Evolutionary conservation across 2,797 vertebrate species (phyloP), one percentile per base, ranked within the genome.

Genomic region (Tachyglossus aculeatus): DNA sequence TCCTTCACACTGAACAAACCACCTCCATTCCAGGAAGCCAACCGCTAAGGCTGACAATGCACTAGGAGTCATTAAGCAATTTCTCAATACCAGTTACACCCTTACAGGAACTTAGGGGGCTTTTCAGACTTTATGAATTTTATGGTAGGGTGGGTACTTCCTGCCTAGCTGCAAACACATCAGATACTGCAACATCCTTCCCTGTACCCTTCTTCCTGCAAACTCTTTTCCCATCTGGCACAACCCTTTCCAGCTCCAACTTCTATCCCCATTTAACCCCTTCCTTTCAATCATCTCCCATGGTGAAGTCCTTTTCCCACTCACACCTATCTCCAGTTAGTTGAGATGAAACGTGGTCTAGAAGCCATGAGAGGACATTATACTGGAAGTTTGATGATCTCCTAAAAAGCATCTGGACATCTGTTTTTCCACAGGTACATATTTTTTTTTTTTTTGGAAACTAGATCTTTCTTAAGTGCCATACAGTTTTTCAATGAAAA

Each of bases 121-220:
- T 60, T 68, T 69, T 33, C n/a, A 14, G 74, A 51, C 74, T 37
- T 1, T 5, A 14, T 75, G 51, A 62, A 64, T 71, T 81, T 84
- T 82, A 81, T 34, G 65, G 55, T 2, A 5, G 67, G 45, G 24
- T 2, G 37, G 56, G 25, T 14, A 33, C 67, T 77, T 78, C 80
- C 60, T 68, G 65, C 37, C 67, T 1, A 2, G 25, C 38, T 32
- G 39, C 16, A 39, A 59, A 31, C 31, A 40, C 21, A 13, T 39
- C 3, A 3, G n/a, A n/a, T n/a, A n/a, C n/a, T n/a, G n/a, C n/a
- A n/a, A 45, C 22, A 13, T 22, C 54, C 66, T 47, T 6, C 10
- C 12, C 1, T 22, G 21, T 3, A 24, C 45, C 44, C 25, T 60
- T 7, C 27, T 38, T 53, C 51, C 36, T 15, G 32, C 2, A 12